Conservation (phyloP, 2,113 vertebrate genomes). For the Columba janthina region DNA sequence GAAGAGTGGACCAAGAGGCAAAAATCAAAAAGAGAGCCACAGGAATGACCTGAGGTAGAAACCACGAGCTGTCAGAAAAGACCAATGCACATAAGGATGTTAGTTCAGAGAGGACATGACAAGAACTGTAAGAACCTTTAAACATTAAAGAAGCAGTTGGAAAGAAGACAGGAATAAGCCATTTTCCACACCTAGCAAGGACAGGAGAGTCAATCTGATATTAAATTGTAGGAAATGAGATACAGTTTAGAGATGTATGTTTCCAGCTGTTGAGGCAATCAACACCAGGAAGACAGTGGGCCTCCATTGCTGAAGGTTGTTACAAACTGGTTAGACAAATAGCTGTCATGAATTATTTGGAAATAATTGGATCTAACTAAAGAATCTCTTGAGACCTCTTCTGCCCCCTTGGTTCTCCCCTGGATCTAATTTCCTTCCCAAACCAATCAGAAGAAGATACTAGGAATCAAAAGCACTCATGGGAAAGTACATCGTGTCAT, state of each 20-base stretch:
- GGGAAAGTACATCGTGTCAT: rapidly evolving
- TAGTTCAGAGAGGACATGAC: neutral
- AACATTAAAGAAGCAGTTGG: neutral
- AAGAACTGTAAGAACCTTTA: neutral
- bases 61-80: neutral
- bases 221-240: neutral
- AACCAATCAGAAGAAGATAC: neutral
- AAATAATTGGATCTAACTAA: neutral
- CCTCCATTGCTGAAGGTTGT: neutral
- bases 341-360: neutral
- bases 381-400: neutral
- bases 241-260: neutral
- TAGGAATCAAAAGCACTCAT: neutral
- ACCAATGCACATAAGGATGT: neutral
- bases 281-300: rapidly evolving
- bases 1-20: neutral
- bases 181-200: neutral
- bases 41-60: neutral
- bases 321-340: neutral
- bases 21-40: neutral
- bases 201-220: neutral
- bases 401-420: neutral
- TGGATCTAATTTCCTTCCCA: neutral
- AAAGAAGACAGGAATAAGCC: neutral
- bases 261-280: neutral